Conservation (phyloP, 2,888 invertebrate genomes). For the Scaeva pyrastri region DNA sequence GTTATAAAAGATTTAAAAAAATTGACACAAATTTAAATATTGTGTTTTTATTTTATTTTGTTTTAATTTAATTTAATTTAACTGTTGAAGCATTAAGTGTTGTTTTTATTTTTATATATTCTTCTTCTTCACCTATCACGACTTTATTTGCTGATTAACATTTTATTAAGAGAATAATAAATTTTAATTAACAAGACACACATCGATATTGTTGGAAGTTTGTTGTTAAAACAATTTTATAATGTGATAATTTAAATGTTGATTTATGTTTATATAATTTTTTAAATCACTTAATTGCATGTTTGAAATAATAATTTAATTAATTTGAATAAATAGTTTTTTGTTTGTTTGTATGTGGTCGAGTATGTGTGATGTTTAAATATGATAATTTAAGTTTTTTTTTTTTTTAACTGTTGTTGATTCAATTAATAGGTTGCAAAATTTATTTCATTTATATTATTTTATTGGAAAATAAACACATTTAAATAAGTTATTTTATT, state of each 20-base stretch:
- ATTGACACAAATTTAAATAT: neutral
- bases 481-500: neutral
- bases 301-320: constrained; percentile 41
- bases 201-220: constrained; percentile 19
- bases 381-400: constrained; percentile 18
- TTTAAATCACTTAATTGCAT: constrained; percentile 56
- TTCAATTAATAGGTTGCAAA: neutral
- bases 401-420: neutral
- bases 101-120: too few species aligned
- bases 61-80: neutral
- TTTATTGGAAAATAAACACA: too few species aligned
- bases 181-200: constrained; percentile 71
- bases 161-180: constrained; percentile 62
- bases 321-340: constrained; percentile 44
- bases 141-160: constrained; percentile 42
- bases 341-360: too few species aligned
- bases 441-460: neutral
- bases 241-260: constrained; percentile 53
- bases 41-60: neutral
- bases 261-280: constrained; percentile 36
- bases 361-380: constrained; percentile 39
- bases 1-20: neutral
- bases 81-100: neutral
- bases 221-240: constrained; percentile 36
- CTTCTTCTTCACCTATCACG: too few species aligned